Evolutionary conservation across 2,797 vertebrate species (phyloP).

Genomic region (Sternotherus odoratus): DNA sequence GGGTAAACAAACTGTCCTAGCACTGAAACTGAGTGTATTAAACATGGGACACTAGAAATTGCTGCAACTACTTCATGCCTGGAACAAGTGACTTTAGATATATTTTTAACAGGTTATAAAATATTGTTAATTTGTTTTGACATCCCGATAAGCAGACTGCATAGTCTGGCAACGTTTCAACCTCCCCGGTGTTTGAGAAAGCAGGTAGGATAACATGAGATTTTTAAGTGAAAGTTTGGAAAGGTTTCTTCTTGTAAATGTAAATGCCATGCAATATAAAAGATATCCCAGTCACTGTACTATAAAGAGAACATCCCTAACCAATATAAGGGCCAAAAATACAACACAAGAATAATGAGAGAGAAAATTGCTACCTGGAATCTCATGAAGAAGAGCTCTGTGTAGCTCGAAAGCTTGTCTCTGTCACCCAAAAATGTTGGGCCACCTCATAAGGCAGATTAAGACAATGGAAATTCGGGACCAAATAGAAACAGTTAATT

Average conservation of each 20-base stretch:
- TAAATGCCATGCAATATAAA: accelerated
- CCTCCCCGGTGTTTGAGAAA: accelerated
- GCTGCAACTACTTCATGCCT: background rate
- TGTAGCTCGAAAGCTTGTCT: background rate
- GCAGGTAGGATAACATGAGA: accelerated
- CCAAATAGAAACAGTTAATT: background rate
- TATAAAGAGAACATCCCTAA: accelerated
- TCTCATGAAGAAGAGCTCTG: background rate
- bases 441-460: background rate
- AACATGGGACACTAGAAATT: background rate
- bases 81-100: background rate
- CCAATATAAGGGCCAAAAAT: background rate
- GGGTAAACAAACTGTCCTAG: background rate
- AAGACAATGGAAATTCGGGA: background rate
- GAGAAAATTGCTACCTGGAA: accelerated
- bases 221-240: accelerated
- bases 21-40: background rate
- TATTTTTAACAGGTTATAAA: background rate
- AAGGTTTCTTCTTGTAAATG: background rate
- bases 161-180: background rate
- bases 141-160: background rate
- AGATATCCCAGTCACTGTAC: accelerated
- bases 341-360: accelerated
- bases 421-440: background rate
- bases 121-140: background rate